Evolutionary conservation across 1,140 invertebrate genomes (phyloP).

Genomic region (Lasioglossum baleicum): DNA sequence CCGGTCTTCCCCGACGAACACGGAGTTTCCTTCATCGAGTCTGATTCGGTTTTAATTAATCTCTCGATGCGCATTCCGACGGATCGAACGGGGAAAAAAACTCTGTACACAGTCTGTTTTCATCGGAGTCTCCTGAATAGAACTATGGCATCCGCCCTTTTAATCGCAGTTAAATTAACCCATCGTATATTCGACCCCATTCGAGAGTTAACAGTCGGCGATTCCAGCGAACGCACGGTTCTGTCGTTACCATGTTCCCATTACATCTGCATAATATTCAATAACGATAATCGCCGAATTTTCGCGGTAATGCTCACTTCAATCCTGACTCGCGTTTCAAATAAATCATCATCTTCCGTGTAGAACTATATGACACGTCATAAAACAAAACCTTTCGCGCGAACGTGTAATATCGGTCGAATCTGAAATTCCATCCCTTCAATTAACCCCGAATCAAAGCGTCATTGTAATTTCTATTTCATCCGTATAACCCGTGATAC

Average conservation of each 20-base stretch:
- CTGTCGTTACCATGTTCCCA: neutral
- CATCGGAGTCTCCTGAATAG: no score
- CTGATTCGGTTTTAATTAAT: neutral
- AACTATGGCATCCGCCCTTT: no score
- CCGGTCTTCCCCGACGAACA: neutral
- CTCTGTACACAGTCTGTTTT: no score
- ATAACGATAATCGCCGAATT: neutral
- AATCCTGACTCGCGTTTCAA: neutral
- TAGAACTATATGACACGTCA: neutral
- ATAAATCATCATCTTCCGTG: neutral
- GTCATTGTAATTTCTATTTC: neutral
- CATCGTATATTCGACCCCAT: neutral
- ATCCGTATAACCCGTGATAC: neutral
- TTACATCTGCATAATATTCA: conserved; percentile 1
- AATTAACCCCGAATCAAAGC: neutral
- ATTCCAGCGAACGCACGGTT: neutral
- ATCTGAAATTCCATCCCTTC: neutral
- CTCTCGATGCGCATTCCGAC: neutral
- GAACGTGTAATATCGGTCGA: neutral
- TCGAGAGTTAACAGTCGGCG: neutral
- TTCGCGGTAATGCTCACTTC: neutral
- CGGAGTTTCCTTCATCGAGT: neutral
- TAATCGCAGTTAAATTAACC: neutral
- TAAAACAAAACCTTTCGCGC: neutral
- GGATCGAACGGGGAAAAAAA: no score